Evolutionary conservation across 92 coral and sea anemone species (phyloP), one percentile per base, ranked within the genome.

Genomic region (Bergia sp.): DNA sequence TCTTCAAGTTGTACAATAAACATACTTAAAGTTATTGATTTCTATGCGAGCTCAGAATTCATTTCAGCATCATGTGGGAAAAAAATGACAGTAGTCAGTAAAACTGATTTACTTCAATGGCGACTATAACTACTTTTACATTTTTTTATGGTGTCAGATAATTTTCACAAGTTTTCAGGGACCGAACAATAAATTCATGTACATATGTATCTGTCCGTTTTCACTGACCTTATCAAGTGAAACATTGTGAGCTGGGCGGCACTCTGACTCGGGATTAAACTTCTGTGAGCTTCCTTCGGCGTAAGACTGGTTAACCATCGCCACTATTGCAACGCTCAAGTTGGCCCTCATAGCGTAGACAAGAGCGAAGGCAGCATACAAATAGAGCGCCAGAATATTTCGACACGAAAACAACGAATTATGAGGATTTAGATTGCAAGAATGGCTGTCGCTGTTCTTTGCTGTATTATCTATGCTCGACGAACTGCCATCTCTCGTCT

Each of bases 321-420:
- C 76, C 7, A 82, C 86, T 40, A 82, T 82, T 7, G 86, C 86
- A 3, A 82, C 86, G 40, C 86, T 82, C 49, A 82, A 21, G 86
- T 82, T 82, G 3, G 86, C 86, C 39, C 86, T 82, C 86, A 82
- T 82, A 0, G 86, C 86, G 50, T 82, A 82, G 37, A 82, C 86
- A 0, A 82, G 55, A 3, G 86, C 86, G 58, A 82, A 82, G 1
- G 86, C 86, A 3, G 58, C 39, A 20, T 39, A 82, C 20, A 82
- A 3, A 7, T 82, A 82, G 20, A 82, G 71, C 15, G 86, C 86
- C 13, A 82, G 86, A 2, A 82, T 44, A 64, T 82, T 82, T 4
- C 86, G 86, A 29, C 86, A 82, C 55, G 86, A 65, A 58, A 82
- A 42, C 76, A 66, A 39, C 50, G 73, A 40, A n/a, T 67, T 40